These are phyloP conservation scores for Limnothrissa miodon DNA, from an alignment of 2,113 vertebrate genomes.

Conservation along the genomic window DNA sequence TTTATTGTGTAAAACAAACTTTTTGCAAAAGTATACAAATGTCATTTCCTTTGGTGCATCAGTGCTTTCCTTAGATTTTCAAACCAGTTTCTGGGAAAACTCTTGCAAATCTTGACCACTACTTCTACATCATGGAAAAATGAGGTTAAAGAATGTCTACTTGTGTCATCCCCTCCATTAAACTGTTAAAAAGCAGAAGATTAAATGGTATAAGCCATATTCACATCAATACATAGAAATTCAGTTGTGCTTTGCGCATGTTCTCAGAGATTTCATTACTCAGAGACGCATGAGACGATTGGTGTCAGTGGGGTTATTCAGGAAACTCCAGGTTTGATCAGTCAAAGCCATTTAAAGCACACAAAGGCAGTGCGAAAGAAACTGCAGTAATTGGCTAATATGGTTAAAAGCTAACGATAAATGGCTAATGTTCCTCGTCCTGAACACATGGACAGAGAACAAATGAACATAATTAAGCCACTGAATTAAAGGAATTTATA, in stretches of 20 bases:
- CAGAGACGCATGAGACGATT: not conserved
- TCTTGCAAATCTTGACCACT: too few relatives aligned
- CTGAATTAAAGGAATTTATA: constrained; percentile 59
- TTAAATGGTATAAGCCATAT: not conserved
- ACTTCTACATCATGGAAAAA: too few relatives aligned
- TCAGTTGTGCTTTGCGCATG: not conserved
- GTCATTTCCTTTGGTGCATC: too few relatives aligned
- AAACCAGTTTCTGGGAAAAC: too few relatives aligned
- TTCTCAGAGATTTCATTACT: not conserved
- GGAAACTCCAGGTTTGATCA: constrained; percentile 31
- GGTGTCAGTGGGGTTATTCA: constrained; percentile 32
- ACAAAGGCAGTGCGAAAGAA: not conserved
- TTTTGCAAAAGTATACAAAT: too few relatives aligned
- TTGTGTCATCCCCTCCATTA: not conserved
- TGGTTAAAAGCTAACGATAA: constrained; percentile 73
- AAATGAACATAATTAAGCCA: constrained; percentile 71
- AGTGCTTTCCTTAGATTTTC: too few relatives aligned
- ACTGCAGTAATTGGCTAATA: constrained; percentile 64
- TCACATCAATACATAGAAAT: not conserved
- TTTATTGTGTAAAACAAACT: too few relatives aligned
- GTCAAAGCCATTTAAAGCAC: constrained; percentile 43
- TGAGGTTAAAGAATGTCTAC: not conserved
- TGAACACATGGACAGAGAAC: constrained; percentile 64
- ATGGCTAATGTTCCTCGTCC: constrained; percentile 62
- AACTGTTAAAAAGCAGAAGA: not conserved